phyloP scores from a whole-genome alignment of 2,797 vertebrate species.

The Taenioides sp. region DNA sequence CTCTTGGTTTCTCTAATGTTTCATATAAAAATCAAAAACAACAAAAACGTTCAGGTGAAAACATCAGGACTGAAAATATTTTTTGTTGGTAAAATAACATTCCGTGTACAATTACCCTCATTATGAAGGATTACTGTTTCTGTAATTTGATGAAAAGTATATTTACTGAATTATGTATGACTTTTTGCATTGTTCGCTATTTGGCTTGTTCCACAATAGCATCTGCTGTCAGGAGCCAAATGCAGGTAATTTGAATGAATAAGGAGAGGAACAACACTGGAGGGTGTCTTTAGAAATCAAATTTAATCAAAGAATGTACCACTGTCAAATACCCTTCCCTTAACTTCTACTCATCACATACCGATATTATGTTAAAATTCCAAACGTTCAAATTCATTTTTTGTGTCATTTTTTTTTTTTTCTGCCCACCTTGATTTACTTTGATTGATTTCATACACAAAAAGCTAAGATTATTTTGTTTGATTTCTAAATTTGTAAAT shows the following conservation, averaged over 20 bases:
- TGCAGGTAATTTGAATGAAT: background rate
- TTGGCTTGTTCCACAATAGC: background rate
- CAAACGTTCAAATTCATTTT: background rate
- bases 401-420: background rate
- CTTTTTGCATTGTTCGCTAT: background rate
- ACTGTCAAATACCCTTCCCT: conserved; percentile 18
- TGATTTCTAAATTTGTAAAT: too few species aligned
- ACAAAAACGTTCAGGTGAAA: conserved; percentile 20
- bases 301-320: conserved; percentile 29
- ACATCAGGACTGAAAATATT: conserved; percentile 18
- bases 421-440: background rate
- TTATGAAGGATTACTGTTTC: conserved; percentile 24
- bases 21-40: conserved; percentile 57
- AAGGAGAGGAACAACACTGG: background rate
- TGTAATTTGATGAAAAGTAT: background rate
- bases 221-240: background rate
- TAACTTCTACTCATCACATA: background rate
- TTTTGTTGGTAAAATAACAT: conserved; percentile 41
- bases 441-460: background rate
- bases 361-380: background rate
- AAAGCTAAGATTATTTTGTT: background rate
- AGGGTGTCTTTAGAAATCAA: background rate
- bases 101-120: conserved; percentile 26
- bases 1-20: conserved; percentile 48
- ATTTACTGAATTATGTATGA: background rate